Conservation (phyloP, 2,797 vertebrate species). For the Yasuhikotakia modesta region DNA sequence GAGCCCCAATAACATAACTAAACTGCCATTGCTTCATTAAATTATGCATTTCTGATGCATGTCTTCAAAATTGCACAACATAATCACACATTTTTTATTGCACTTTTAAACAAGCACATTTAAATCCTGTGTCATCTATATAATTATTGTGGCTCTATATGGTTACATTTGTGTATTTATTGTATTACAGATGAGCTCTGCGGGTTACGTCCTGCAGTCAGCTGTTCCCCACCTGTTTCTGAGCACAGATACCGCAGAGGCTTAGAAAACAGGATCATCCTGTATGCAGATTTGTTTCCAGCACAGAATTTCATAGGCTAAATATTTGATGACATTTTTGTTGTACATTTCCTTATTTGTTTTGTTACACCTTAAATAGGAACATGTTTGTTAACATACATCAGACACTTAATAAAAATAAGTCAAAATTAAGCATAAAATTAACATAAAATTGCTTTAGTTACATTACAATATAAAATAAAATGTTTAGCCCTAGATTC, state of each 20-base stretch:
- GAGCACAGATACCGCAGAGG: slow-evolving; percentile 36
- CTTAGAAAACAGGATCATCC: slow-evolving; percentile 42
- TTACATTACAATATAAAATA: background rate
- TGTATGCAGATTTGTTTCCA: slow-evolving; percentile 26
- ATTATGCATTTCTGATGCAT: no score
- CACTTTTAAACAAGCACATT: no score
- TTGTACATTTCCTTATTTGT: background rate
- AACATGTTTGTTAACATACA: no score
- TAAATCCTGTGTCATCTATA: background rate
- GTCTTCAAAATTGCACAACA: no score
- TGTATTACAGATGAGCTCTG: background rate
- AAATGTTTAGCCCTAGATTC: background rate
- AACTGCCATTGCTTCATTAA: no score
- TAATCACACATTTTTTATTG: no score
- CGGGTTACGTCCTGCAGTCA: slow-evolving; percentile 27
- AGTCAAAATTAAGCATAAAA: no score
- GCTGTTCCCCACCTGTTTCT: slow-evolving; percentile 40
- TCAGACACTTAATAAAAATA: no score
- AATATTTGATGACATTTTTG: slow-evolving; percentile 26
- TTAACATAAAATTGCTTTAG: background rate
- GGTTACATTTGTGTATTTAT: background rate
- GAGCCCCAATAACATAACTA: no score
- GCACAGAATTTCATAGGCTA: slow-evolving; percentile 21
- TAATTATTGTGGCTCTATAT: background rate
- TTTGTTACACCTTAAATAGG: no score